phyloP scores from a whole-genome alignment of 2,113 vertebrate species.

The Fregata magnificens region DNA sequence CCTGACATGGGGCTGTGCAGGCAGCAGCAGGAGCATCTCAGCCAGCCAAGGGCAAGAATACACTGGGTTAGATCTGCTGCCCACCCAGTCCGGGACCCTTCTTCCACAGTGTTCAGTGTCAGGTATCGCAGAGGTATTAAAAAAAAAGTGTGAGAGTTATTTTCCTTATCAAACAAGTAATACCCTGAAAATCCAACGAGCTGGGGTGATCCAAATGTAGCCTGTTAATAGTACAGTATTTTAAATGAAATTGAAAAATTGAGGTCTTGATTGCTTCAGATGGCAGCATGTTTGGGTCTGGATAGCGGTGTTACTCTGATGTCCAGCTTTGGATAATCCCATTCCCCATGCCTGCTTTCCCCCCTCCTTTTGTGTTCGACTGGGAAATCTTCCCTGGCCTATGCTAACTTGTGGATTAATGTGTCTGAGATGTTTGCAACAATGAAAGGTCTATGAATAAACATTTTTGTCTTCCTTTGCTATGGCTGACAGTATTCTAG shows the following conservation, averaged over 20 bases:
- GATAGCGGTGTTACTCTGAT: background rate
- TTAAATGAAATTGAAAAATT: background rate
- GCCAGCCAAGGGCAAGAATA: background rate
- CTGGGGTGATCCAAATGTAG: background rate
- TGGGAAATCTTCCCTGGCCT: background rate
- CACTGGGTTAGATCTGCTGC: background rate
- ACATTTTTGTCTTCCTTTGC: background rate
- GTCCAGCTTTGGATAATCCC: background rate
- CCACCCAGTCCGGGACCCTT: rapidly evolving
- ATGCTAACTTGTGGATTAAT: background rate
- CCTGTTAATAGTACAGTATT: background rate
- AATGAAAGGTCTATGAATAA: background rate
- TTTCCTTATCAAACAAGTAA: background rate
- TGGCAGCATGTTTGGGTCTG: background rate
- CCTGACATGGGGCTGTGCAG: background rate
- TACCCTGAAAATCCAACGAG: background rate
- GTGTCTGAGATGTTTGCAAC: background rate
- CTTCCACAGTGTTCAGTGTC: background rate
- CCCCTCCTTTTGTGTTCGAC: rapidly evolving
- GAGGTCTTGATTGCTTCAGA: background rate
- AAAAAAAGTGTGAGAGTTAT: background rate
- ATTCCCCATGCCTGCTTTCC: background rate
- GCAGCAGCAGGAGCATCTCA: background rate
- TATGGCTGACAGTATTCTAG: background rate
- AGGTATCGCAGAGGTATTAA: too few relatives aligned